phyloP scores from a whole-genome alignment of 1,140 invertebrate genomes.

The Harlomillsia oculata region DNA sequence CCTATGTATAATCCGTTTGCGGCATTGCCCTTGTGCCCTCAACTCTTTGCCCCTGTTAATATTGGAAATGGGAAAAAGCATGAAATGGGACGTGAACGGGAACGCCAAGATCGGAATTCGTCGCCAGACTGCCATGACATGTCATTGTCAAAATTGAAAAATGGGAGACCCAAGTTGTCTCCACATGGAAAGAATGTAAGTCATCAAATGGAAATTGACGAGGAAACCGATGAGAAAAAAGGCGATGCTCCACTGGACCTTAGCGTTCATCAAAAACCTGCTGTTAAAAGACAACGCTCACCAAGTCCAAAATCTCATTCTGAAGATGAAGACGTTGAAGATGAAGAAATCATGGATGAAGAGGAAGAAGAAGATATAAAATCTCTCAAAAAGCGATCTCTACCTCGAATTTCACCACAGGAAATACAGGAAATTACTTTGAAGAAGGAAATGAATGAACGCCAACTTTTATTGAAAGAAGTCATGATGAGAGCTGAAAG shows the following conservation, averaged over 20 bases:
- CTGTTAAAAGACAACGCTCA: not conserved
- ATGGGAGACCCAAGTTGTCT: too few species aligned
- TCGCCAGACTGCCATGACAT: too few species aligned
- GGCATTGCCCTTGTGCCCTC: constrained; percentile 22
- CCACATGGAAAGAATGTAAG: not conserved
- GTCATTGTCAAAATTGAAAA: too few species aligned
- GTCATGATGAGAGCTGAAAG: not conserved
- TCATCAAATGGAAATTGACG: constrained; percentile 8
- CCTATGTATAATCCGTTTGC: constrained; percentile 34
- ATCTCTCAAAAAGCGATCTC: too few species aligned
- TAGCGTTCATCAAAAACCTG: constrained; percentile 32
- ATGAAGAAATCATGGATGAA: not conserved
- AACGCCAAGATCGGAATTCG: too few species aligned
- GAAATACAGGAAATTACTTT: too few species aligned
- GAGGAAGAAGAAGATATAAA: constrained; percentile 8
- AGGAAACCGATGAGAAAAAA: constrained; percentile 7
- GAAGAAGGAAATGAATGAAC: not conserved
- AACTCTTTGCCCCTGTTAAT: constrained; percentile 23
- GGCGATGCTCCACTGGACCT: constrained; percentile 32
- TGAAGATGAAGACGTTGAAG: constrained; percentile 23
- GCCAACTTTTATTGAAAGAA: not conserved
- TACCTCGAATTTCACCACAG: too few species aligned
- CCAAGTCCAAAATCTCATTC: constrained; percentile 11
- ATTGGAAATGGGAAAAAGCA: too few species aligned
- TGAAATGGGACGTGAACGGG: too few species aligned